Evolutionary conservation across 1,140 invertebrate genomes (phyloP).

Genomic region (Myzus persicae): DNA sequence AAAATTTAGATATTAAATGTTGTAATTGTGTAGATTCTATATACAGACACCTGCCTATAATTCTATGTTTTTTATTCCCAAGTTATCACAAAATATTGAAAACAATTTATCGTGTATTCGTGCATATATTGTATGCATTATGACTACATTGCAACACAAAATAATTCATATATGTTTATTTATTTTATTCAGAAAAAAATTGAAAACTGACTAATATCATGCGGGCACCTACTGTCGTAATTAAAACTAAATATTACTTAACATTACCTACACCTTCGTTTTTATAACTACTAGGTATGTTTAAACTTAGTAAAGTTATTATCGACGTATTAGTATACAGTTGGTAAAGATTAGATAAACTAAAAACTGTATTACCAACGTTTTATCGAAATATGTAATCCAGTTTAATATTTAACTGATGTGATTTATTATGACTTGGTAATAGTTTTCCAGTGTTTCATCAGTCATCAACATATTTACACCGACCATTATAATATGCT

Average conservation of each 20-base stretch:
- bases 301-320: no score
- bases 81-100: not conserved
- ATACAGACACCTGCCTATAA: not conserved
- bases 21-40: not conserved
- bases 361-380: not conserved
- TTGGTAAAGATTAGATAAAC: no score
- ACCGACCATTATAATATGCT: not conserved
- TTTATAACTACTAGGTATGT: not conserved
- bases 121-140: not conserved
- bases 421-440: not conserved
- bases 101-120: not conserved
- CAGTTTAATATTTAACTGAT: not conserved
- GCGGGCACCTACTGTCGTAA: not conserved
- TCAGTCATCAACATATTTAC: not conserved
- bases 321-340: not conserved
- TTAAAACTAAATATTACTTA: not conserved
- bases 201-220: no score
- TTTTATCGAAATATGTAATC: not conserved
- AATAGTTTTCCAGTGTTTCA: not conserved
- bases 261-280: not conserved
- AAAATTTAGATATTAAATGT: constrained; percentile 17
- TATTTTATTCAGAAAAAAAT: not conserved
- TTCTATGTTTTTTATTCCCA: not conserved
- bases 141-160: not conserved
- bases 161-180: not conserved